Evolutionary conservation across 2,797 vertebrate species (phyloP).

Genomic region (Paratrypauchen microcephalus): DNA sequence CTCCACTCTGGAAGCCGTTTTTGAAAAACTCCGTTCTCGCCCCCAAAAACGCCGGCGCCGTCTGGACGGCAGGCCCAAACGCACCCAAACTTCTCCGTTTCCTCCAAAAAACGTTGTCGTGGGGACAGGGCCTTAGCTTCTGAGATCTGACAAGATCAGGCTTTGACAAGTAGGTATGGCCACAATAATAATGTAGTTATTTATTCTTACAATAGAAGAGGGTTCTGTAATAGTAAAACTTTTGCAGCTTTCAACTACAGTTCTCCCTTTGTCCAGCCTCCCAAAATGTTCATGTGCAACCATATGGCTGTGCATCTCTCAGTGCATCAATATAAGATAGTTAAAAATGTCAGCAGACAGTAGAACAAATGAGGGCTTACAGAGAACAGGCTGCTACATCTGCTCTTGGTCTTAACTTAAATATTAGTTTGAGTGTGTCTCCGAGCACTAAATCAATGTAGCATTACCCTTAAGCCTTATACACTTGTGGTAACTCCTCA

Average conservation of each 20-base stretch:
- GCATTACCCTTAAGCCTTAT: conserved; percentile 6
- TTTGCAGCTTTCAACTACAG: neutral
- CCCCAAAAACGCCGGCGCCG: too few relatives aligned
- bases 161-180: too few relatives aligned
- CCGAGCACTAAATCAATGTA: conserved; percentile 5
- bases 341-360: neutral
- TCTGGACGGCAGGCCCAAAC: too few relatives aligned
- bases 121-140: too few relatives aligned
- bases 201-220: too few relatives aligned
- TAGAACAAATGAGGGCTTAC: conserved; percentile 6
- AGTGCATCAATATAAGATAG: neutral
- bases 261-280: neutral
- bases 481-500: neutral
- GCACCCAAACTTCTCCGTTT: too few relatives aligned
- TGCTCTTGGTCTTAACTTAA: conserved; percentile 7
- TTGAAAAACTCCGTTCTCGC: too few relatives aligned
- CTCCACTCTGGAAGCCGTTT: too few relatives aligned
- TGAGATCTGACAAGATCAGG: too few relatives aligned
- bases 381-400: conserved; percentile 2
- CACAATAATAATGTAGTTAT: too few relatives aligned
- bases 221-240: too few relatives aligned
- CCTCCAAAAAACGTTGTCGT: too few relatives aligned
- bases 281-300: neutral
- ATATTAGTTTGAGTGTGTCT: conserved; percentile 6
- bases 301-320: neutral